Conservation (phyloP, 2,797 vertebrate genomes). For the Sylvilagus floridanus region DNA sequence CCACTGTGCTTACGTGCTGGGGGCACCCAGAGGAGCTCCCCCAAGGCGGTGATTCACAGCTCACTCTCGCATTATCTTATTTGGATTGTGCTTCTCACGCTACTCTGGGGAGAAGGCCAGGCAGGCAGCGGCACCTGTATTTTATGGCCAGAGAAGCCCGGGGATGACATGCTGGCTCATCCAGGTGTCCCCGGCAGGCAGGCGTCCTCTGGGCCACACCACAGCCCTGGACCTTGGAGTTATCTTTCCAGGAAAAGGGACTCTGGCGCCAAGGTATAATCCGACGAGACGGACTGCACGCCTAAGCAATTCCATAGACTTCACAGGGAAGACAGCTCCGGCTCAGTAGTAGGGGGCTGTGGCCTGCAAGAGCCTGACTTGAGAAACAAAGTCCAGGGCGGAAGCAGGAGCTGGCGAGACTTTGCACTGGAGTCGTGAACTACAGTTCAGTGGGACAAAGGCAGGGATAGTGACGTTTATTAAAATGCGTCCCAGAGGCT, state of each 20-base stretch:
- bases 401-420: not conserved
- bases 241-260: not conserved
- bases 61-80: constrained; percentile 16
- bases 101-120: not conserved
- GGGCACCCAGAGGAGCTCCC: not conserved
- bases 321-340: not conserved
- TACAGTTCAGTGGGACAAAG: too few relatives aligned
- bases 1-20: not conserved
- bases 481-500: too few relatives aligned
- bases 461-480: too few relatives aligned
- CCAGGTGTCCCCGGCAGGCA: too few relatives aligned
- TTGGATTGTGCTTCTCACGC: constrained; percentile 31
- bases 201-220: not conserved
- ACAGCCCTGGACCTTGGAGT: not conserved
- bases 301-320: not conserved
- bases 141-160: not conserved
- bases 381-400: not conserved
- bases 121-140: not conserved
- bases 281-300: not conserved
- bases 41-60: constrained; percentile 14
- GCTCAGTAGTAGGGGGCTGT: not conserved
- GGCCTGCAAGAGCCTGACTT: not conserved
- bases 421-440: too few relatives aligned
- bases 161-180: not conserved
- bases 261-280: not conserved